These are phyloP conservation scores for Nomada lathburiana DNA, from an alignment of 2,888 invertebrate genomes.

Conservation along the genomic window DNA sequence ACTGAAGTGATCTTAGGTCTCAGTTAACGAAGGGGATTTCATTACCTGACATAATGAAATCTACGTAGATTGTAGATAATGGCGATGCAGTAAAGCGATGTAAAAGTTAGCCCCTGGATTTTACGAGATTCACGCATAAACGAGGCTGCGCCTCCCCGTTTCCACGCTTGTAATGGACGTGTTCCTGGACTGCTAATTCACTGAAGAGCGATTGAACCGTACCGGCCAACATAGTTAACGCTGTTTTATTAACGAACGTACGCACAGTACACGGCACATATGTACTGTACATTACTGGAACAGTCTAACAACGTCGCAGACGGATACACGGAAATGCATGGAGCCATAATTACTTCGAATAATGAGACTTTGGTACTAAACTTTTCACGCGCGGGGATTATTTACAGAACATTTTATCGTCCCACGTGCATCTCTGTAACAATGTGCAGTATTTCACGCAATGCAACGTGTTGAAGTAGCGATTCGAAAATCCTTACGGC, in stretches of 20 bases:
- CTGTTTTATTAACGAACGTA: slow-evolving; percentile 65
- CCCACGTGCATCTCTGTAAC: background rate
- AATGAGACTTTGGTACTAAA: slow-evolving; percentile 39
- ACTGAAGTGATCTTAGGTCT: too few relatives aligned
- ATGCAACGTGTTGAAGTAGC: background rate
- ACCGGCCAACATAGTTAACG: slow-evolving; percentile 76
- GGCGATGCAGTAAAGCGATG: background rate
- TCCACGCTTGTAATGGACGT: slow-evolving; percentile 47
- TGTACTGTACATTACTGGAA: slow-evolving; percentile 47
- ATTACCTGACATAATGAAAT: background rate
- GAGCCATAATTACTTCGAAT: slow-evolving; percentile 57
- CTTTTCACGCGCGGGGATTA: slow-evolving; percentile 33
- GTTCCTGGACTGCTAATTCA: slow-evolving; percentile 56
- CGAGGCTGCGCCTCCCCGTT: slow-evolving; percentile 9
- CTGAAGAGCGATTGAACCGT: slow-evolving; percentile 62
- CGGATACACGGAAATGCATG: slow-evolving; percentile 36
- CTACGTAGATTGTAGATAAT: background rate
- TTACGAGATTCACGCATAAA: slow-evolving; percentile 1
- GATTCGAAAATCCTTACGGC: background rate
- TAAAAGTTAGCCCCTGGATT: slow-evolving; percentile 9
- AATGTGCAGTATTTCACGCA: background rate
- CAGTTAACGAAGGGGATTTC: too few relatives aligned
- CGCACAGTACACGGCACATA: slow-evolving; percentile 35
- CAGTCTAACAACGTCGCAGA: slow-evolving; percentile 44
- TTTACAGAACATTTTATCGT: slow-evolving; percentile 29